These are phyloP conservation scores for Glossosoma conforme DNA, from an alignment of 1,140 invertebrate species.

Conservation along the genomic window DNA sequence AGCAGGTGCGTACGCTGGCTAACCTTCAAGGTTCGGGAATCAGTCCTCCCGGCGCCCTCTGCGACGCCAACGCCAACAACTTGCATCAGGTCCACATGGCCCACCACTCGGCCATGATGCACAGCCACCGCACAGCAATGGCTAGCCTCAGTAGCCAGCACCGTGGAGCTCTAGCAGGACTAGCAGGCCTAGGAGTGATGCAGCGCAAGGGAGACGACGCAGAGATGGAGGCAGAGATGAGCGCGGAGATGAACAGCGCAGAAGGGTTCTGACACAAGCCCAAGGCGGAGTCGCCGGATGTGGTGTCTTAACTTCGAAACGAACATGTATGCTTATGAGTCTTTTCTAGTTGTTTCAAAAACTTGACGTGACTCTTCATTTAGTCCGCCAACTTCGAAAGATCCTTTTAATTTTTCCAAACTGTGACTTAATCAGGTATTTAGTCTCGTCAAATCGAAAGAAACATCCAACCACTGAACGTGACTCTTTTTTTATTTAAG, in stretches of 20 bases:
- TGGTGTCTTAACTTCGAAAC: too few species aligned
- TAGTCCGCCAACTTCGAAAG: too few species aligned
- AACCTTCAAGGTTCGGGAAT: constrained; percentile 25
- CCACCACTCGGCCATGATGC: constrained; percentile 21
- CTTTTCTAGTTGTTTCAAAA: too few species aligned
- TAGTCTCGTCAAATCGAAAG: too few species aligned
- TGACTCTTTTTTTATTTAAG: too few species aligned
- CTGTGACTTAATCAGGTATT: too few species aligned
- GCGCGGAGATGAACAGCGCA: constrained; percentile 20
- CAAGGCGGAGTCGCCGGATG: constrained; percentile 22
- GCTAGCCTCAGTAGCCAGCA: constrained; percentile 20
- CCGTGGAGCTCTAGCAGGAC: constrained; percentile 21
- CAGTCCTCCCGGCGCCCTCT: constrained; percentile 20
- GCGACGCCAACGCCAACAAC: constrained; percentile 27
- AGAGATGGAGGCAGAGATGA: constrained; percentile 27
- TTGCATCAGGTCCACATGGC: constrained; percentile 24
- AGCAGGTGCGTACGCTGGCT: constrained; percentile 28
- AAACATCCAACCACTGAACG: too few species aligned
- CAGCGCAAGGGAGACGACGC: constrained; percentile 13
- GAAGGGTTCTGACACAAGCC: constrained; percentile 29
- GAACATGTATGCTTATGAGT: too few species aligned
- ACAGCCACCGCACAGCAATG: constrained; percentile 23
- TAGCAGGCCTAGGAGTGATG: constrained; percentile 10
- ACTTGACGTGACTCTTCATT: too few species aligned
- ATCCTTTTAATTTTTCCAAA: too few species aligned